A percentile compares a stretch with the other conserved stretches of the same genome.
Conservation (phyloP, 2,797 vertebrate species). For the Sorex maritimensis region DNA sequence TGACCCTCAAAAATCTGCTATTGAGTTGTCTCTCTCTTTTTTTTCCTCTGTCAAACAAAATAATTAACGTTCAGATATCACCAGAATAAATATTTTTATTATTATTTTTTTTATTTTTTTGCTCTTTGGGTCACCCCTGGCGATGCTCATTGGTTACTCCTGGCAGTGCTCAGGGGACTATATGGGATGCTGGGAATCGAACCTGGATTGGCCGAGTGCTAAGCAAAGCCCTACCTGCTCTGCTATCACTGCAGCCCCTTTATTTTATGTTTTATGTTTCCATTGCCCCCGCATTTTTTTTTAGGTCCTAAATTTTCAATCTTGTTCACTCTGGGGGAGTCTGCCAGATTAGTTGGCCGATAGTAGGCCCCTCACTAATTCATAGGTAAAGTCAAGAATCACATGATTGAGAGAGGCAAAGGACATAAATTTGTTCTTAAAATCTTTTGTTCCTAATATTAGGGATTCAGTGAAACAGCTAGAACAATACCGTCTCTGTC, state of each 20-base stretch:
- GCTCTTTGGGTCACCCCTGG: too few relatives aligned
- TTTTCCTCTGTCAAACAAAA: slow-evolving; percentile 59
- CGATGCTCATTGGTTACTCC: too few relatives aligned
- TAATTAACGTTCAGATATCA: slow-evolving; percentile 40
- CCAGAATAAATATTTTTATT: not conserved
- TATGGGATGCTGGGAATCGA: too few relatives aligned
- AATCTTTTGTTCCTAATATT: not conserved
- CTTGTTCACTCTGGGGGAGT: not conserved
- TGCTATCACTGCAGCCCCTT: too few relatives aligned
- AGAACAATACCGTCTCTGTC: not conserved
- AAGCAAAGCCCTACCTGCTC: too few relatives aligned
- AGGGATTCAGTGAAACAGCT: not conserved
- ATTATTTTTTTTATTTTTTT: not conserved
- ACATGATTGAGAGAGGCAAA: not conserved
- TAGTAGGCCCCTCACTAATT: not conserved
- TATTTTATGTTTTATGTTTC: not conserved
- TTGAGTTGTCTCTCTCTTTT: slow-evolving; percentile 15
- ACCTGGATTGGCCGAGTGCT: too few relatives aligned
- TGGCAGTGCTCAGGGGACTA: too few relatives aligned
- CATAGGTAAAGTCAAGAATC: not conserved
- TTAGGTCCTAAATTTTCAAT: slow-evolving; percentile 1
- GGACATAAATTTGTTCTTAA: not conserved
- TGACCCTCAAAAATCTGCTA: not conserved
- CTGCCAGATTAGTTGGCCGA: not conserved
- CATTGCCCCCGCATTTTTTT: not conserved